Evolutionary conservation across 2,888 invertebrate genomes (phyloP), one percentile per base, ranked within the genome.

Genomic region (Omphaloscelis lunosa): DNA sequence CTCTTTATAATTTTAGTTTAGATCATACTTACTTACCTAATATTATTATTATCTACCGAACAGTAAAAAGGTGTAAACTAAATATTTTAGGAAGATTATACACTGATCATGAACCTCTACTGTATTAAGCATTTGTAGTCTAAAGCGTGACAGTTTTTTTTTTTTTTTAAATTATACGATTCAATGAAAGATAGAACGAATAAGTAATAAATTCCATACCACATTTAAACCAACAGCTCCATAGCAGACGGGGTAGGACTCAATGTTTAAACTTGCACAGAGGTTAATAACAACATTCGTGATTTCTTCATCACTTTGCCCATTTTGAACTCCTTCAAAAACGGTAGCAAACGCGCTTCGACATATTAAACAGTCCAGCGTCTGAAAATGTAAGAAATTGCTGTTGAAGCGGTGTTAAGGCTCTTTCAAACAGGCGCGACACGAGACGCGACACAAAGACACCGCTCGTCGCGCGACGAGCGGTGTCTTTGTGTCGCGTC

Each of bases 191-290:
- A 75, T 77, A 17, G 20, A 5, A 76, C 20, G 11, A 56, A n/a
- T 48, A 65, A 65, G 29, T 20, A 56, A 17, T 20, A 39, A 67
- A 70, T 5, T 83, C 91, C 96, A 94, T 95, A 98, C 98, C 93
- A 97, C 90, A 90, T 98, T 97, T 8, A 97, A 92, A 51, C 95
- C 93, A 11, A 98, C 92, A 39, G 97, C 93, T 23, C 98, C 98
- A 0, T 91, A 88, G 88, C 98, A 98, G 11, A 98, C 97, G n/a
- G 93, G 93, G 12, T 95, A 91, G 3, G 95, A 95, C 89, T 97
- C 97, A 17, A 98, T 95, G 2, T 97, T 95, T 5, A 98, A 89
- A 1, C 93, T 86, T 1, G 92, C 90, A 85, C 98, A 98, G 0
- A 98, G 88, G 12, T 95, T 95, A 34, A 95, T 90, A 0, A 97